A percentile compares a stretch with the other conserved stretches of the same genome.
Evolutionary conservation across 1,140 invertebrate species (phyloP).

Genomic region (Heliconius hewitsoni): DNA sequence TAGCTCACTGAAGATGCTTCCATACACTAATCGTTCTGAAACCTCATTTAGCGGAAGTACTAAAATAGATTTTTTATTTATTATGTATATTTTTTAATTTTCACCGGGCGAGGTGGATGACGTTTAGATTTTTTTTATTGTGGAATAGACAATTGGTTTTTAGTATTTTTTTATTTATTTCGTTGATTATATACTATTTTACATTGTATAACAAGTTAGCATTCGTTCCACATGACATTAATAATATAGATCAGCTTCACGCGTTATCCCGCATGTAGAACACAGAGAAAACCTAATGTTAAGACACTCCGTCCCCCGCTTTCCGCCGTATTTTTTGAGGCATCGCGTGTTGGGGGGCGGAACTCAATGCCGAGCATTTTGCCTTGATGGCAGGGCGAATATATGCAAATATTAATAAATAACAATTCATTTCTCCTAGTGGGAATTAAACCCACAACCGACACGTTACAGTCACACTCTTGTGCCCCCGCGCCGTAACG

Average conservation of each 20-base stretch:
- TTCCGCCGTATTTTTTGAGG: too few species aligned
- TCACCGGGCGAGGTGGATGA: background rate
- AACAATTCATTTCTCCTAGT: too few species aligned
- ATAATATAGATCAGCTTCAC: background rate
- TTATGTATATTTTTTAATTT: background rate
- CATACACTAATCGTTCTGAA: conserved; percentile 42
- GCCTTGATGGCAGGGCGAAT: too few species aligned
- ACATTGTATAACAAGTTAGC: background rate
- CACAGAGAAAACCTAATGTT: too few species aligned
- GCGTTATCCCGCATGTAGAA: too few species aligned
- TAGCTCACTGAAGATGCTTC: conserved; percentile 49
- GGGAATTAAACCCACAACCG: too few species aligned
- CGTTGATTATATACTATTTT: background rate
- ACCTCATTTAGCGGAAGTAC: conserved; percentile 47
- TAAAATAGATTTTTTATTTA: conserved; percentile 31
- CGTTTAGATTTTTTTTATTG: background rate
- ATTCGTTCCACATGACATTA: background rate
- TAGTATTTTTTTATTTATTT: background rate
- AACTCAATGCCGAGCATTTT: too few species aligned
- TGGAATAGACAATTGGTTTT: background rate
- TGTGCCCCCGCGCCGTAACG: too few species aligned
- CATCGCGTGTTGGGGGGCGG: too few species aligned
- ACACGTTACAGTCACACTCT: too few species aligned
- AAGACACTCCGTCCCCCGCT: too few species aligned
- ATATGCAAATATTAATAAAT: too few species aligned